A percentile compares a stretch with the other conserved stretches of the same genome.
phyloP scores from a whole-genome alignment of 2,888 invertebrate species.

The Dexiosoma caninum region DNA sequence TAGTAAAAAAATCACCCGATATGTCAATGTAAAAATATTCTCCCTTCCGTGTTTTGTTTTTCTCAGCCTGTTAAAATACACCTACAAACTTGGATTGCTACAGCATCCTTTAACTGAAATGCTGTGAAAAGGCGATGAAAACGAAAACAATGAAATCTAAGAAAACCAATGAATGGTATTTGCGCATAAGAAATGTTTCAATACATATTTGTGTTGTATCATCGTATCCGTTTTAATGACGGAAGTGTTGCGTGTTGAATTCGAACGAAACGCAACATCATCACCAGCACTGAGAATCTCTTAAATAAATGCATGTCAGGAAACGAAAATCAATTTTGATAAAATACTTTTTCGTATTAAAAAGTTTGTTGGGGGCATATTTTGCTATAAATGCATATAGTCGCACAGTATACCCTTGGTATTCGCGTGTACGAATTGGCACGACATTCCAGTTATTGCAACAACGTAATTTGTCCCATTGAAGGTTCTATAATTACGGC shows the following conservation, averaged over 20 bases:
- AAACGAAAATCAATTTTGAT: no score
- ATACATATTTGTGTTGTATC: constrained; percentile 67
- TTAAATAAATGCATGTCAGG: no score
- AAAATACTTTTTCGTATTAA: no score
- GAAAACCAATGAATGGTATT: neutral
- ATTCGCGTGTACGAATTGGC: no score
- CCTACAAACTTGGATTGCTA: no score
- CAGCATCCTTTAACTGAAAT: neutral
- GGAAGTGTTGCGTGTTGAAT: constrained; percentile 50
- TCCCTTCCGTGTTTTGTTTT: neutral
- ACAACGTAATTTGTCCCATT: no score
- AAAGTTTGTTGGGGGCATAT: no score
- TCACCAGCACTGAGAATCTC: neutral
- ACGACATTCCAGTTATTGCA: no score
- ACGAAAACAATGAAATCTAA: neutral
- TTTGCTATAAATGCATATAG: no score
- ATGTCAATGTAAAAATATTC: neutral
- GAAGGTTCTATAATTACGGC: no score
- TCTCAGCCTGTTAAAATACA: neutral
- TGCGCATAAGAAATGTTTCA: constrained; percentile 69
- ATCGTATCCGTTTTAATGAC: constrained; percentile 48
- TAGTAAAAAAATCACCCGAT: no score
- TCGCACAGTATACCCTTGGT: no score
- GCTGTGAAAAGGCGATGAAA: neutral
- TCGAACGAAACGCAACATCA: constrained; percentile 18